phyloP scores from a whole-genome alignment of 2,113 vertebrate species.

The Lepisosteus osseus region DNA sequence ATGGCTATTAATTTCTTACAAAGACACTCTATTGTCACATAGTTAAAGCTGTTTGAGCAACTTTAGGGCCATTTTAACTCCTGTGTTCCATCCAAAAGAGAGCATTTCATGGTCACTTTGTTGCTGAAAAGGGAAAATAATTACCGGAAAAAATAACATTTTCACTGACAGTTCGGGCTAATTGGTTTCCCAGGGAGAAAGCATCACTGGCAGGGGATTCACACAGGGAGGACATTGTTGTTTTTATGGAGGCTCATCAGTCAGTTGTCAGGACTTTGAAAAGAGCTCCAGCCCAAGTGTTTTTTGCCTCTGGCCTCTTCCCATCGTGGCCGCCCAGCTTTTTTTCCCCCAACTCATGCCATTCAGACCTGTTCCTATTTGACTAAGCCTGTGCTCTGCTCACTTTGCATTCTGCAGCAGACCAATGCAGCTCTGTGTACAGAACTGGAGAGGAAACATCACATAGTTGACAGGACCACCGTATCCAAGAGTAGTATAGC shows the following conservation, averaged over 20 bases:
- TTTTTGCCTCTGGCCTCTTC: constrained; percentile 71
- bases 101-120: constrained; percentile 35
- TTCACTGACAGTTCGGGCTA: constrained; percentile 60
- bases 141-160: constrained; percentile 69
- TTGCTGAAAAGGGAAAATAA: constrained; percentile 55
- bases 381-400: constrained; percentile 54
- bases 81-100: constrained; percentile 14
- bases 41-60: constrained; percentile 20
- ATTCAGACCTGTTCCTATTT: constrained; percentile 69
- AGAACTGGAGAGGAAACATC: not conserved
- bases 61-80: constrained; percentile 12
- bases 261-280: constrained; percentile 82
- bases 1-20: constrained; percentile 26
- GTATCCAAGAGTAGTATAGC: not conserved
- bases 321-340: constrained; percentile 69
- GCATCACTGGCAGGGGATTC: constrained; percentile 51
- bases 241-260: constrained; percentile 78
- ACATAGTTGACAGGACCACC: not conserved
- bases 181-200: constrained; percentile 78
- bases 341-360: constrained; percentile 41
- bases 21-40: not conserved
- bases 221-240: constrained; percentile 67
- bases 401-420: constrained; percentile 46
- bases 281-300: constrained; percentile 63
- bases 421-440: not conserved